Conservation (phyloP, 2,113 vertebrate species). For the Onychorhynchus coronatus region DNA sequence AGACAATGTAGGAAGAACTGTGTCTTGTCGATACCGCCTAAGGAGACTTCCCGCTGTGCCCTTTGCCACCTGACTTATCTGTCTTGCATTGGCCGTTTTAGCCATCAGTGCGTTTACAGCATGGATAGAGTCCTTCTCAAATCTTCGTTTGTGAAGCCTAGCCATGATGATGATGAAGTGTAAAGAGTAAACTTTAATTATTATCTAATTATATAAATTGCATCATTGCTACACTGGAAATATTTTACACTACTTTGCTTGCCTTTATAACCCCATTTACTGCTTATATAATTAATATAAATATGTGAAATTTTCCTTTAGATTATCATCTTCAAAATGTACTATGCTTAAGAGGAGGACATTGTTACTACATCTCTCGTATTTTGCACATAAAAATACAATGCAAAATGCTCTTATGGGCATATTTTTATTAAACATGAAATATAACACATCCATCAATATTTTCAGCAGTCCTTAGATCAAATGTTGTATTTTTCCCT, state of each 20-base stretch:
- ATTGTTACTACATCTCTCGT: neutral
- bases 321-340: neutral
- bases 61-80: too few relatives aligned
- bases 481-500: conserved; percentile 30
- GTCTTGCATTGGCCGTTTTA: too few relatives aligned
- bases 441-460: conserved; percentile 34
- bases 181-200: neutral
- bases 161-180: too few relatives aligned
- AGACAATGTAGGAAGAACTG: too few relatives aligned
- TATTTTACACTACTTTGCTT: neutral
- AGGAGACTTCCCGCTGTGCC: too few relatives aligned
- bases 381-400: conserved; percentile 22
- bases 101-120: too few relatives aligned
- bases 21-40: too few relatives aligned
- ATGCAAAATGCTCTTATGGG: conserved; percentile 11
- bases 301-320: neutral
- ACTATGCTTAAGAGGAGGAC: neutral
- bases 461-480: neutral
- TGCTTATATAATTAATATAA: neutral
- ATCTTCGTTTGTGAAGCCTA: too few relatives aligned
- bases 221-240: neutral
- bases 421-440: conserved; percentile 51
- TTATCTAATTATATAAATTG: neutral
- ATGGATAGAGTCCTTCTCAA: too few relatives aligned
- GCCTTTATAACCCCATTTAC: conserved; percentile 27